Evolutionary conservation across 2,888 invertebrate genomes (phyloP), one percentile per base, ranked within the genome.

Genomic region (Vanessa cardui): DNA sequence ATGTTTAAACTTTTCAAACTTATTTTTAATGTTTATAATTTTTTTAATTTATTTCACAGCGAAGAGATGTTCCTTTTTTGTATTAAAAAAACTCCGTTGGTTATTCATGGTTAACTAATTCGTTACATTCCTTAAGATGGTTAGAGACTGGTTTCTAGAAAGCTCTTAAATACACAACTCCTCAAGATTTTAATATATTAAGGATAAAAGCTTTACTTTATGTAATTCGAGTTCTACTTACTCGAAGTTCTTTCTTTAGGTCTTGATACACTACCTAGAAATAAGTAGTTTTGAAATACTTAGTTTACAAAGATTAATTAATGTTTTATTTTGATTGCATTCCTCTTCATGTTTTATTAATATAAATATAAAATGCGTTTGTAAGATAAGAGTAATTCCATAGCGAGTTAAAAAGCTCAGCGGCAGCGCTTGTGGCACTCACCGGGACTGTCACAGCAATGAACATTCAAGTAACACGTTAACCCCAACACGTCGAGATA

Each of bases 391-490:
- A 60, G 31, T 56, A 39, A 58, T 61, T 58, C 60, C 26, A 54
- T 59, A 52, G n/a, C 44, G 20, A 63, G 54, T 39, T 63, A 52
- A 62, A 68, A 33, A 46, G 21, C 60, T 39, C 64, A 31, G 68
- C 56, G 67, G 71, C 66, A 60, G 52, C 52, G 66, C 62, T 62
- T 46, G 62, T 33, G 58, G 61, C 60, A 63, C 67, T 67, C 62
- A 66, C 63, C 56, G 45, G 20, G 31, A 54, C n/a, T 52, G 67
- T 62, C 60, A 50, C 61, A 54, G 67, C 64, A 71, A 69, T 72
- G 64, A 71, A 62, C 67, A 52, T 44, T 46, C 47, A 44, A 65
- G 45, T 58, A 62, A 62, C 49, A 39, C 49, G 59, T 60, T 50
- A 69, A 31, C n/a, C 47, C 46, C 44, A 64, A 64, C 50, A 45